Evolutionary conservation across 2,797 vertebrate species (phyloP).

Genomic region (Sciurus vulgaris): DNA sequence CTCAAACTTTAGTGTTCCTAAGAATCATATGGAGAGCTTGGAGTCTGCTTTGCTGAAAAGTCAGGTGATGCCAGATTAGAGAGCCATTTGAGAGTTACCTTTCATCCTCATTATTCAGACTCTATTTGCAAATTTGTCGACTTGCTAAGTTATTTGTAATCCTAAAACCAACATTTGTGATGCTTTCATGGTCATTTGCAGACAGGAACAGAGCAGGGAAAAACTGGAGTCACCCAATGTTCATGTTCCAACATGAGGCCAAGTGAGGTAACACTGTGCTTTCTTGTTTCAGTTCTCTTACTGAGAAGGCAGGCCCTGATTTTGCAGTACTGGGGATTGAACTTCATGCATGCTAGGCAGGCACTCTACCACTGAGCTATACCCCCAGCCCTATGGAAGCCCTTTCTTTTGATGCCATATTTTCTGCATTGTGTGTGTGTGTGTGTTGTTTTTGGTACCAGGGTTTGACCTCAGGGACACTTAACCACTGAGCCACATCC

Average conservation of each 20-base stretch:
- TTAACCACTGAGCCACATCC: too few species aligned
- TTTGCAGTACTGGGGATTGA: too few species aligned
- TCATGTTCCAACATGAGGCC: not conserved
- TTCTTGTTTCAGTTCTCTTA: not conserved
- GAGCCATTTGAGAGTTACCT: not conserved
- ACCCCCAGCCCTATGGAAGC: too few species aligned
- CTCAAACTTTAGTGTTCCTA: not conserved
- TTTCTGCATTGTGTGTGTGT: not conserved
- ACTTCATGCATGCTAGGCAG: too few species aligned
- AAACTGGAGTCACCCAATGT: not conserved
- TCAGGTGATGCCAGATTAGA: not conserved
- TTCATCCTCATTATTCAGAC: not conserved
- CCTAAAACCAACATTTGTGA: not conserved
- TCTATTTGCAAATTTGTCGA: not conserved
- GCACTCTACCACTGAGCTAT: too few species aligned
- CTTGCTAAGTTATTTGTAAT: not conserved
- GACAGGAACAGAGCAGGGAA: not conserved
- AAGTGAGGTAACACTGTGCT: not conserved
- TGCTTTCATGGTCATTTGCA: not conserved
- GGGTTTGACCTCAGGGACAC: too few species aligned
- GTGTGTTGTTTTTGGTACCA: too few species aligned
- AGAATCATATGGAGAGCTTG: not conserved
- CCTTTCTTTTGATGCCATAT: not conserved
- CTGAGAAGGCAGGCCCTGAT: not conserved
- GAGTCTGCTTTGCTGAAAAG: not conserved